Conservation (phyloP, 2,888 invertebrate species). For the Callosobruchus maculatus region DNA sequence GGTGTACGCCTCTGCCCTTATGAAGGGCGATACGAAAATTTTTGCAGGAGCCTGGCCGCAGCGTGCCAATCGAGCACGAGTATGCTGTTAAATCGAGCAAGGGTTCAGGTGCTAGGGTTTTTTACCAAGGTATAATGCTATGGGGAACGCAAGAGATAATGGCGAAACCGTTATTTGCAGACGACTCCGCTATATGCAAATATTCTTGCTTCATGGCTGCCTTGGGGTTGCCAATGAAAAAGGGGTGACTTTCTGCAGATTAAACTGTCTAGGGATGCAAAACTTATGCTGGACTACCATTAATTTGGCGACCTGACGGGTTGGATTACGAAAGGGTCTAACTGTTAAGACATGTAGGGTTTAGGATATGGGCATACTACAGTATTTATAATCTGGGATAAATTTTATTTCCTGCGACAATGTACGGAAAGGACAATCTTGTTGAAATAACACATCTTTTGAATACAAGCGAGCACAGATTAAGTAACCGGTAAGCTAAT, state of each 20-base stretch:
- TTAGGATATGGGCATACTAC: too few relatives aligned
- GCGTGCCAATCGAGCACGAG: background rate
- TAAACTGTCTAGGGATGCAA: background rate
- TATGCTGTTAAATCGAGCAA: background rate
- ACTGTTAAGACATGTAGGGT: too few relatives aligned
- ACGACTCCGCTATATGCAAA: background rate
- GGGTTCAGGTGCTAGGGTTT: background rate
- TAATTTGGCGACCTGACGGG: too few relatives aligned
- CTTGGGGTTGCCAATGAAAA: background rate
- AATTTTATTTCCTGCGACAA: too few relatives aligned
- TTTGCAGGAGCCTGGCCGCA: background rate
- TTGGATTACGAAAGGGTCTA: too few relatives aligned
- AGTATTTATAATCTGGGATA: too few relatives aligned
- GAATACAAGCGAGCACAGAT: too few relatives aligned
- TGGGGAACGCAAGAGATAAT: background rate
- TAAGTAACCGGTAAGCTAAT: too few relatives aligned
- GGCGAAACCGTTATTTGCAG: background rate
- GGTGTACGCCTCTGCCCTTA: background rate
- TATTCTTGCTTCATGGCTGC: background rate
- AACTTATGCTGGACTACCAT: background rate
- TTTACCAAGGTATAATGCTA: background rate
- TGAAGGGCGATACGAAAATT: background rate
- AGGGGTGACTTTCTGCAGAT: background rate
- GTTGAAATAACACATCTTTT: too few relatives aligned
- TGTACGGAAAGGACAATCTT: too few relatives aligned